Conservation (phyloP, 2,113 vertebrate species). For the Gymnorhina tibicen region DNA sequence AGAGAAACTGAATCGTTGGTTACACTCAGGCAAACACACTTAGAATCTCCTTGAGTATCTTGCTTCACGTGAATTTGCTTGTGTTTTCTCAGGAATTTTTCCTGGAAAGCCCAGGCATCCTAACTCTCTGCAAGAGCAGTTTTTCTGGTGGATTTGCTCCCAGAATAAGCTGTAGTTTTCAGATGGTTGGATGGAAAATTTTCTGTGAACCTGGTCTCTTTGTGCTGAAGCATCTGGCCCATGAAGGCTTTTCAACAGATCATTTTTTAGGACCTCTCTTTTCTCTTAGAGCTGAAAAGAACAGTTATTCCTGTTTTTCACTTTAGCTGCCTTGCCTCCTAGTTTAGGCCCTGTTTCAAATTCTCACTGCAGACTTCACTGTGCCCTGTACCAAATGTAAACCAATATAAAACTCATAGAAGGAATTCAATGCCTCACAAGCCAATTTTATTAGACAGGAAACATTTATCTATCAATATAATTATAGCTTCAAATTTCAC, state of each 20-base stretch:
- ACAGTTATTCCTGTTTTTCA: background rate
- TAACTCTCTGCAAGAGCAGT: background rate
- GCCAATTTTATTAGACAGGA: background rate
- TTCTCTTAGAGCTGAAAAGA: background rate
- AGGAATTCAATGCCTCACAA: background rate
- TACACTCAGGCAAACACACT: background rate
- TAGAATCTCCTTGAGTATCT: background rate
- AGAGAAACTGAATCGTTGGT: background rate
- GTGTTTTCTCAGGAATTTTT: background rate
- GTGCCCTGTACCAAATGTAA: background rate
- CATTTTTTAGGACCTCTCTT: background rate
- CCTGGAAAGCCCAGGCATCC: background rate
- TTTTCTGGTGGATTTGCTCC: constrained; percentile 1
- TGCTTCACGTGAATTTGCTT: background rate
- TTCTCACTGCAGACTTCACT: background rate
- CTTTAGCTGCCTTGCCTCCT: background rate
- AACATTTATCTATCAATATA: background rate
- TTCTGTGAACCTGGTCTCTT: background rate
- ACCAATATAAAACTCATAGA: background rate
- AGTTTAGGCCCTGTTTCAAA: background rate
- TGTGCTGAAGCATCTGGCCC: background rate
- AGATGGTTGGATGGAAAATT: constrained; percentile 9
- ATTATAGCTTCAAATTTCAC: background rate
- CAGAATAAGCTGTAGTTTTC: constrained; percentile 17
- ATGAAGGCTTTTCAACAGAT: background rate